phyloP scores from a whole-genome alignment of 2,113 vertebrate species.

The Lichenostomus cassidix region DNA sequence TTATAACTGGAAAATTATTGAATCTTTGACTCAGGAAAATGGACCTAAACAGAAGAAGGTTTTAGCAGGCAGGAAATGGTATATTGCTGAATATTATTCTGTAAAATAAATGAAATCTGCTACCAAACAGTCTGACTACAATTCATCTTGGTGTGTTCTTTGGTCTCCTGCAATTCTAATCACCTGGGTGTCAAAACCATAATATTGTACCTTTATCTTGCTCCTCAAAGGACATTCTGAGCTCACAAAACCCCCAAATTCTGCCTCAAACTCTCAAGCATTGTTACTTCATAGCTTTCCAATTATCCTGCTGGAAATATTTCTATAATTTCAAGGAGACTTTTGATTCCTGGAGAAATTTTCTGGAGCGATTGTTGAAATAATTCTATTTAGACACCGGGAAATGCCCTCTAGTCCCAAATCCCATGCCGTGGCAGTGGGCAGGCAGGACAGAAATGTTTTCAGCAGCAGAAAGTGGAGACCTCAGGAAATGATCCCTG shows the following conservation, averaged over 20 bases:
- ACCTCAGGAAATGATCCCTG: slow-evolving; percentile 63
- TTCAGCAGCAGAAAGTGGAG: not conserved
- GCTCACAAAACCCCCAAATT: not conserved
- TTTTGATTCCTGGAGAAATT: not conserved
- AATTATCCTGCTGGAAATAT: not conserved
- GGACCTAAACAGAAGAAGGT: not conserved
- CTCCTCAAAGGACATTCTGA: not conserved
- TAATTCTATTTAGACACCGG: not conserved
- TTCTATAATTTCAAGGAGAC: not conserved
- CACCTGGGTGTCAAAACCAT: not conserved
- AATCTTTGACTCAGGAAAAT: not conserved
- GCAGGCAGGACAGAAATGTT: not conserved
- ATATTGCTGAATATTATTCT: not conserved
- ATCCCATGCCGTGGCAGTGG: not conserved
- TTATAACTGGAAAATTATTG: not conserved
- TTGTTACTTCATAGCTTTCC: not conserved
- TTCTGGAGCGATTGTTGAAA: not conserved
- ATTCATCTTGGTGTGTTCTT: not conserved
- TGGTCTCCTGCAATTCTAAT: not conserved
- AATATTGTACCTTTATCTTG: not conserved
- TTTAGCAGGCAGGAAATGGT: not conserved
- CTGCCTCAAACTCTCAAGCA: not conserved
- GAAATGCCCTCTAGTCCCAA: not conserved
- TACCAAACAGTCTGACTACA: not conserved
- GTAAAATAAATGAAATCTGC: not conserved